A percentile compares a stretch with the other conserved stretches of the same genome.
Conservation (phyloP, 2,113 vertebrate genomes). For the Eurystomus gularis region DNA sequence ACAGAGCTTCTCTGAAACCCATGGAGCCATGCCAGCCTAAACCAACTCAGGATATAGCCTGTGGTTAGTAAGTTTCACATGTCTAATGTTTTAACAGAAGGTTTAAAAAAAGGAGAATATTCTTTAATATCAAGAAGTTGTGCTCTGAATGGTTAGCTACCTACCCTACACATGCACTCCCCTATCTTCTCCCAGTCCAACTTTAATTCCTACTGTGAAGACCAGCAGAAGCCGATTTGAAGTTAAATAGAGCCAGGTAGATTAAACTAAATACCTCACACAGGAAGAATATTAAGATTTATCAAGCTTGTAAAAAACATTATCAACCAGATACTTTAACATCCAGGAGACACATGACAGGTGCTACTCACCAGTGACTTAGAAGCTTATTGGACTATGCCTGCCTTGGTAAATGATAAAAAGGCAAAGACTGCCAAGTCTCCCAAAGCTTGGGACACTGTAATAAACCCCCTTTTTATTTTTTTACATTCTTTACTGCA, state of each 20-base stretch:
- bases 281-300: neutral
- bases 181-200: neutral
- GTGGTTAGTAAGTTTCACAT: neutral
- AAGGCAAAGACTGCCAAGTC: neutral
- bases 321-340: neutral
- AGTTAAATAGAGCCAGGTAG: neutral
- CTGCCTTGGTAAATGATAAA: neutral
- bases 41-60: neutral
- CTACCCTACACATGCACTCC: rapidly evolving
- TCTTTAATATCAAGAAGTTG: neutral
- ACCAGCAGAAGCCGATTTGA: neutral
- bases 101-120: neutral
- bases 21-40: neutral
- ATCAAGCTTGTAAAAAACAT: neutral
- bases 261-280: neutral
- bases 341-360: neutral
- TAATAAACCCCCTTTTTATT: too few species aligned
- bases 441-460: neutral
- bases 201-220: neutral
- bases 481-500: neutral
- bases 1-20: neutral
- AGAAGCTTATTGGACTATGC: neutral
- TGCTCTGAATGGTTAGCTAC: neutral
- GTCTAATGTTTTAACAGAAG: neutral
- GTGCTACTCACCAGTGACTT: neutral